Evolutionary conservation across 2,113 vertebrate genomes (phyloP), one percentile per base, ranked within the genome.

Genomic region (Gulo gulo): DNA sequence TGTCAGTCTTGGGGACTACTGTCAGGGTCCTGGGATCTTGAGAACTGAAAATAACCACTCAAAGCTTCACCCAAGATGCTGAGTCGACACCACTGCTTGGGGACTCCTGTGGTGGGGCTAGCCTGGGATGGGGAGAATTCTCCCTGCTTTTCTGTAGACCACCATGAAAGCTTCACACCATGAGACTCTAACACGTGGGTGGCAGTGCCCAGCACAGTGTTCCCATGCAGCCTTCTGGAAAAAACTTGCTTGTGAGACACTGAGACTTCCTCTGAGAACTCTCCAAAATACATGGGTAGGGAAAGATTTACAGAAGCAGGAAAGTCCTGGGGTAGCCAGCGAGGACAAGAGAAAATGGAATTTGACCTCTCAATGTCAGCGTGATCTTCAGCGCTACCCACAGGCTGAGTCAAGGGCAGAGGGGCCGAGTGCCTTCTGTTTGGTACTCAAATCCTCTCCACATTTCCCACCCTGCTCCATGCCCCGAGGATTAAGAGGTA

Each of bases 151-250:
- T 36, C 31, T 34, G 13, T n/a, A 36, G 55, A 69, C 29, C 36
- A 12, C 61, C 79, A 1, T 0, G 45, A 45, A 45, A n/a, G 34
- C 18, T 61, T 21, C 88, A 47, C 23, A 42, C 2, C 4, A 42
- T 0, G 0, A 65, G 21, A 6, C 0, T 0, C 47, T 23, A 45
- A 12, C 0, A 0, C 63, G 7, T 9, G 6, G 9, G 13, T 0
- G 0, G 23, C 20, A 26, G 50, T 81, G 8, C 52, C 45, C 36
- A 15, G 15, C 63, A 36, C 6, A 31, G 45, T 0, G 0, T 29
- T 42, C 55, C 42, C 9, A 42, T 8, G 5, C 9, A 14, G 34
- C 1, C 0, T 20, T 45, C 78, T 59, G 10, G 34, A 59, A 67
- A 29, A 83, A 78, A 20, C 8, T 45, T 42, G 15, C 26, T 79